These are phyloP conservation scores for Saiga tatarica DNA, from an alignment of 2,113 vertebrate genomes.

Conservation along the genomic window DNA sequence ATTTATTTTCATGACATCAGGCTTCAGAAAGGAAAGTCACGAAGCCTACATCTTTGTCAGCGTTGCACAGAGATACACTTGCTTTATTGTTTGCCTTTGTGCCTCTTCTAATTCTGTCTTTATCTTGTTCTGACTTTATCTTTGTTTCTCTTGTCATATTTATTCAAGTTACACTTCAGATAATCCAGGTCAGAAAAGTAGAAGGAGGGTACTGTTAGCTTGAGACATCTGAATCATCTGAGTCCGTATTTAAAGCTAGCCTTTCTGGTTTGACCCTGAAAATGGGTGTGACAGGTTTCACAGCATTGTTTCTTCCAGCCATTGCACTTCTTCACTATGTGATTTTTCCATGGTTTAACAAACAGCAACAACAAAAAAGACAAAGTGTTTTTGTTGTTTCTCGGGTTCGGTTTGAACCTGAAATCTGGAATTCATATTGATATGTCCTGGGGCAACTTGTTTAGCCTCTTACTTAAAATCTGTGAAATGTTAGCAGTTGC, in stretches of 20 bases:
- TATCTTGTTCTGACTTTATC: background rate
- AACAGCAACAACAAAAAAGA: background rate
- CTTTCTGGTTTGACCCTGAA: background rate
- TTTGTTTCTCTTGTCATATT: background rate
- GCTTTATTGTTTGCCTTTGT: background rate
- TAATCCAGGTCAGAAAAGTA: background rate
- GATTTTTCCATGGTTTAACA: background rate
- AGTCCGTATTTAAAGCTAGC: background rate
- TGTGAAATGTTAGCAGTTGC: background rate
- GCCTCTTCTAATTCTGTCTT: background rate
- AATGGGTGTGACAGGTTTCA: background rate
- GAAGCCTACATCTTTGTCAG: background rate
- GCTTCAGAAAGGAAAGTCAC: background rate
- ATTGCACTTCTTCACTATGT: background rate
- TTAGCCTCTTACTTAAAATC: background rate
- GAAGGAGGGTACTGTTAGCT: too few species aligned
- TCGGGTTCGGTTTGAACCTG: background rate
- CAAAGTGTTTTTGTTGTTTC: background rate
- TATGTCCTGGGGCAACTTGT: background rate
- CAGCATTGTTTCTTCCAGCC: background rate
- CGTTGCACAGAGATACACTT: accelerated
- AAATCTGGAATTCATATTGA: background rate
- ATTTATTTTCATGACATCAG: background rate
- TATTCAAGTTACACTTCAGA: background rate
- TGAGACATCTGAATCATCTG: background rate